phyloP scores from a whole-genome alignment of 2,797 vertebrate species.

The Pempheris klunzingeri region DNA sequence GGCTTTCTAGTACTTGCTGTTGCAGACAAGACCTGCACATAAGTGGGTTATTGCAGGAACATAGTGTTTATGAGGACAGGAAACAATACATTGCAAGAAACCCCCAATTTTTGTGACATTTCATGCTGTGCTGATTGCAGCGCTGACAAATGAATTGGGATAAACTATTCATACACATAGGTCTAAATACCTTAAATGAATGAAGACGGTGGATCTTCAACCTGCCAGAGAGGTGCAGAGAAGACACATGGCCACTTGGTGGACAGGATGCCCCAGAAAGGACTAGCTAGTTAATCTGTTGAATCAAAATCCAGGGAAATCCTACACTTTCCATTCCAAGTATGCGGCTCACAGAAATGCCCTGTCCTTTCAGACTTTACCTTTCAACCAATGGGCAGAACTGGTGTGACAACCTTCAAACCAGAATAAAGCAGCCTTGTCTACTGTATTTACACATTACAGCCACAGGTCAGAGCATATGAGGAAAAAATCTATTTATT shows the following conservation, averaged over 20 bases:
- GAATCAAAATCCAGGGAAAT: slow-evolving; percentile 28
- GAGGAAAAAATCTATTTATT: neutral
- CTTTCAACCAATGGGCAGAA: too few species aligned
- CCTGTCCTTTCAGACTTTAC: too few species aligned
- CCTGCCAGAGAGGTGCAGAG: neutral
- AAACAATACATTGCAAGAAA: neutral
- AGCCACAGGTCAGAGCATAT: too few species aligned
- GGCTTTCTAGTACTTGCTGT: slow-evolving; percentile 11
- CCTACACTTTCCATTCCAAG: neutral
- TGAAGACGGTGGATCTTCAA: neutral
- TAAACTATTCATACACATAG: too few species aligned
- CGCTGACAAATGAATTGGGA: slow-evolving; percentile 6
- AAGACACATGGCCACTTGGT: neutral
- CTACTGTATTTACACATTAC: too few species aligned
- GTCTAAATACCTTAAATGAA: neutral
- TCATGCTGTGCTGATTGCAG: neutral
- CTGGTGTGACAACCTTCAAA: too few species aligned
- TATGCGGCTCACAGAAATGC: neutral
- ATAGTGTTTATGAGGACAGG: slow-evolving; percentile 13
- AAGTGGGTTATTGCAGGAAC: slow-evolving; percentile 20
- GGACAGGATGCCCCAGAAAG: neutral
- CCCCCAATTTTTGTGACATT: neutral
- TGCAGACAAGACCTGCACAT: slow-evolving; percentile 13
- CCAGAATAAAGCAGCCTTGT: neutral
- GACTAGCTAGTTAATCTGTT: neutral